Evolutionary conservation across 2,888 invertebrate genomes (phyloP).

Genomic region (Ferdinandea cuprea): DNA sequence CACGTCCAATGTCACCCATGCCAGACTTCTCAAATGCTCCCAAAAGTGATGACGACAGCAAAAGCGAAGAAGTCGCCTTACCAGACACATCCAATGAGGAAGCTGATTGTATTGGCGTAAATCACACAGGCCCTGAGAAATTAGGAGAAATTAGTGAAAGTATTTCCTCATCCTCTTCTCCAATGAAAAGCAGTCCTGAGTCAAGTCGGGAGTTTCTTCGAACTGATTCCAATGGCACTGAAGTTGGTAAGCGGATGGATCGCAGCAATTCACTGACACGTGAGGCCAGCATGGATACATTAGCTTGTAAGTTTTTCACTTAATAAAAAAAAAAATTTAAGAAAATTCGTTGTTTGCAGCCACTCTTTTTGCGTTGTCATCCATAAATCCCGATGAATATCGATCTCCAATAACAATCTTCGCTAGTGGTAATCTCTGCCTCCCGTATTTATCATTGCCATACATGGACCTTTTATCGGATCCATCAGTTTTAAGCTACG

Average conservation of each 20-base stretch:
- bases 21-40: conserved; percentile 85
- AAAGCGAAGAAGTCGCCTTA: background rate
- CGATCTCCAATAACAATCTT: conserved; percentile 95
- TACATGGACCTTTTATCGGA: conserved; percentile 96
- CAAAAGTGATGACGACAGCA: conserved; percentile 42
- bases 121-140: conserved; percentile 60
- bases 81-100: conserved; percentile 47
- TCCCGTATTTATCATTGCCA: conserved; percentile 97
- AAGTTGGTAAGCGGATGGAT: conserved; percentile 77
- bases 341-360: conserved; percentile 75
- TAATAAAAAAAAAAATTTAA: background rate
- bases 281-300: conserved; percentile 88
- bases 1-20: conserved; percentile 89
- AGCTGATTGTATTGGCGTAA: conserved; percentile 61
- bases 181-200: conserved; percentile 73
- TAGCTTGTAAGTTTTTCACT: conserved; percentile 83
- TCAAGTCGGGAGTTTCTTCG: conserved; percentile 80
- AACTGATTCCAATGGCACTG: conserved; percentile 78
- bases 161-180: conserved; percentile 61
- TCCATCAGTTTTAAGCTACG: conserved; percentile 92
- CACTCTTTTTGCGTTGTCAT: conserved; percentile 79
- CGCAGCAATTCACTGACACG: conserved; percentile 85
- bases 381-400: conserved; percentile 85
- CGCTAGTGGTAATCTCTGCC: conserved; percentile 95
- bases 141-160: conserved; percentile 55